Evolutionary conservation across 1,140 invertebrate genomes (phyloP), one percentile per base, ranked within the genome.

Genomic region (Pogonus chalceus): DNA sequence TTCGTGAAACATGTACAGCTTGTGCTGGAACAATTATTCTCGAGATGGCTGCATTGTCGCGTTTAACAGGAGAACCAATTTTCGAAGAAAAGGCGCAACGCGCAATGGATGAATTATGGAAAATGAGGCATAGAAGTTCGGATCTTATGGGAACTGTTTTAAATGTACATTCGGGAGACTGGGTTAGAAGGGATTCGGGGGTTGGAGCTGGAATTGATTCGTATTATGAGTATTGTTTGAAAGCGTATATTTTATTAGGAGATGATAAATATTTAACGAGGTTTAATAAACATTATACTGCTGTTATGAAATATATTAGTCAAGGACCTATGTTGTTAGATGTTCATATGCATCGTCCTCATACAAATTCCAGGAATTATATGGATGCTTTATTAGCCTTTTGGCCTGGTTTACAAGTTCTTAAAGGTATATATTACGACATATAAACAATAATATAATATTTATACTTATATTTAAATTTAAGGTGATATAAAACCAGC

Each of bases 171-270:
- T 94, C 88, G 31, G 96, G 96, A 2, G 93, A 98, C 71, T 98
- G 95, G 95, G 83, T 98, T 2, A 75, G 94, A 20, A 81, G 92
- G 67, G 95, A 98, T 69, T 92, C 91, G 23, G 94, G 95, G 2
- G 93, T 98, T 18, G 96, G 96, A n/a, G 96, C 96, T 35, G 96
- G 96, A 9, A 98, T 98, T 59, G 96, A 99, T 71, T 97, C 93
- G 0, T 99, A 98, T 70, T 98, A 98, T 70, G 96, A 98, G 72
- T 99, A 99, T 72, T 90, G 92, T 59, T 79, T 98, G 16, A 98
- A 98, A 72, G 93, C 93, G 0, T 89, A 89, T 63, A 85, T 89
- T 58, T 73, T 90, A 56, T 72, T 89, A 1, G 85, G 94, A 72
- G 67, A 96, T 83, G 79, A 92, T 83, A 87, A 87, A 58, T 98